Evolutionary conservation across 2,113 vertebrate species (phyloP), one percentile per base, ranked within the genome.

Genomic region (Baryphthengus martii): DNA sequence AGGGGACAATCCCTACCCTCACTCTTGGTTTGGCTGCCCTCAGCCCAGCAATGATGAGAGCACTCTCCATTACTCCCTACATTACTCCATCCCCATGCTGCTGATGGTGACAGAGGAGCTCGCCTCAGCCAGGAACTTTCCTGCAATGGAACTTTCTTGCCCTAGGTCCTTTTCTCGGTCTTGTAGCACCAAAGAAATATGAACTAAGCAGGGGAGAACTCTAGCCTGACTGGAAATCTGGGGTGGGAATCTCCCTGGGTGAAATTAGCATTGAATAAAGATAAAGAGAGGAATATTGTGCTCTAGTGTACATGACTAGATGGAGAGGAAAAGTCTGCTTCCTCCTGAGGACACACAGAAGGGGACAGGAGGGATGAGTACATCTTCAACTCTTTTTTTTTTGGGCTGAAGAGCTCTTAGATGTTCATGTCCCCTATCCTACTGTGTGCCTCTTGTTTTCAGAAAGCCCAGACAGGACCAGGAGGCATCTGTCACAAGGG

Each of bases 171-270:
- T 59, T 86, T 76, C 45, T 53, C 70, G 68, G 40, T 29, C 29
- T 82, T 0, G 0, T 15, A 50, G 23, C 23, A 67, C 14, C 3
- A 1, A 11, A 85, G 45, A 42, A 77, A 77, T 37, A 84, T 0
- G 2, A 79, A 29, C 10, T 25, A 47, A 81, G n/a, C 7, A 66
- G 21, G 35, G 14, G 11, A 87, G 23, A 76, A 33, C 47, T 94
- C 52, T 52, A 53, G 17, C 12, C 35, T 76, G 67, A 14, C 24
- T 95, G 37, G 42, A 89, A 85, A 56, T 31, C 31, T 31, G 14
- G 17, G 33, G 16, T 42, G 28, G 15, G 62, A 81, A 40, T 49
- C 25, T 39, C 49, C 26, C 15, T 55, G 44, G 21, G 16, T 42
- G 66, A 94, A 82, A 89, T 58, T 49, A 89, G 5, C 21, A 53